A percentile compares a stretch with the other conserved stretches of the same genome.
These are phyloP conservation scores for Cheirogaleus medius DNA, from an alignment of 2,113 vertebrate genomes.

Conservation along the genomic window DNA sequence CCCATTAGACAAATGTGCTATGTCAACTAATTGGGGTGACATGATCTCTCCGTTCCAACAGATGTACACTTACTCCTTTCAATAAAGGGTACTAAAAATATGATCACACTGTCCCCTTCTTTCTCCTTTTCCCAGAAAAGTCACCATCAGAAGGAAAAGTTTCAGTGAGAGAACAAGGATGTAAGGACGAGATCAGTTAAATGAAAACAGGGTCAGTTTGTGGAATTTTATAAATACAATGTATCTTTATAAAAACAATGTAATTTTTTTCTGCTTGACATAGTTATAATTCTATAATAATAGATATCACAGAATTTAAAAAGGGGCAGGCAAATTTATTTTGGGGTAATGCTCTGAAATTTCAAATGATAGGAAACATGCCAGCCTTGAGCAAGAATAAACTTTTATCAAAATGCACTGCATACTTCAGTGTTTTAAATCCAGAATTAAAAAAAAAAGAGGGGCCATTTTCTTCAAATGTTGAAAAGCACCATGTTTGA, in stretches of 20 bases:
- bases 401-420: constrained; percentile 34
- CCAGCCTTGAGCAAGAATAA: constrained; percentile 17
- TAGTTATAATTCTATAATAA: background rate
- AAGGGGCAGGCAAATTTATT: constrained; percentile 31
- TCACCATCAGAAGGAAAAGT: background rate
- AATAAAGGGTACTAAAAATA: background rate
- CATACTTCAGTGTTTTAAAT: constrained; percentile 41
- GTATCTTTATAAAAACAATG: background rate
- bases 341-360: constrained; percentile 15
- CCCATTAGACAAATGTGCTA: background rate
- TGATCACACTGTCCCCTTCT: background rate
- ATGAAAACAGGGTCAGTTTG: background rate
- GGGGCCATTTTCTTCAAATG: constrained; percentile 38
- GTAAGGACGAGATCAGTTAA: constrained; percentile 11
- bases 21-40: background rate
- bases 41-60: background rate
- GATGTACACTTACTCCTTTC: background rate
- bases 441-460: constrained; percentile 7
- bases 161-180: background rate
- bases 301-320: background rate
- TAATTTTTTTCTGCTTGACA: background rate
- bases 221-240: background rate
- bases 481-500: constrained; percentile 32
- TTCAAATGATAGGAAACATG: constrained; percentile 52
- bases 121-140: background rate